Base-by-base conservation (phyloP, 53 echinoderm and acorn worm species). In the Echinarachnius parma region DNA sequence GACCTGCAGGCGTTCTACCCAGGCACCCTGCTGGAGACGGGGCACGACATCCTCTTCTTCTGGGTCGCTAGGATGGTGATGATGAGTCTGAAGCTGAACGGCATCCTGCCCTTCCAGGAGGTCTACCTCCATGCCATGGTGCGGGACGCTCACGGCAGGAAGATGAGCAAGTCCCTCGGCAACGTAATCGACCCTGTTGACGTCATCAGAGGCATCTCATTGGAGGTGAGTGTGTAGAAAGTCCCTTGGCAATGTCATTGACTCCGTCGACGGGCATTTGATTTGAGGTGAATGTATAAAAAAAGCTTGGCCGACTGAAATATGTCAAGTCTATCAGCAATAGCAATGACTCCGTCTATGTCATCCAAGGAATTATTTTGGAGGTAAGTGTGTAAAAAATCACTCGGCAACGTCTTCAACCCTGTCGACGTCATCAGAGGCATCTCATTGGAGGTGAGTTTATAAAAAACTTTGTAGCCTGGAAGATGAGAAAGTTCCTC, bases 111-210 rank as follows among this genome's bases (percentile, higher is more conserved):
- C 4, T 94, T 94, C 75, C 75, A 62, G 11, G 76, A 89, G 80
- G 84, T 83, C 64, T 91, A 88, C 77, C 83, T 96, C 0, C 98
- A 96, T 61, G 87, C 98, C 39, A 85, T 96, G 98, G 98, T 91
- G 28, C 66, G 98, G 2, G 98, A 96, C 68, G 91, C 91, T 4
- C 98, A 96, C 61, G 98, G 91, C 4, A 81, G 98, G 39, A 98
- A 98, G 76, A 98, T 98, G 91, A 98, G 98, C 86, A 92, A 98
- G 64, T 98, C 98, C 13, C 83, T 98, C 28, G 98, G 98, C 1
- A 98, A 92, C 59, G 92, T 98, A 52, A 98, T 98, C 28, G 98
- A 98, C 61, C 98, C 98, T 1, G 78, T 98, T 2, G 98, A 98
- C 61, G 91, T 98, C 28, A 98, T 98, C 78, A 76, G 71, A 28